Conservation (phyloP, 2,797 vertebrate species). For the Mormyrus proboscirostris region DNA sequence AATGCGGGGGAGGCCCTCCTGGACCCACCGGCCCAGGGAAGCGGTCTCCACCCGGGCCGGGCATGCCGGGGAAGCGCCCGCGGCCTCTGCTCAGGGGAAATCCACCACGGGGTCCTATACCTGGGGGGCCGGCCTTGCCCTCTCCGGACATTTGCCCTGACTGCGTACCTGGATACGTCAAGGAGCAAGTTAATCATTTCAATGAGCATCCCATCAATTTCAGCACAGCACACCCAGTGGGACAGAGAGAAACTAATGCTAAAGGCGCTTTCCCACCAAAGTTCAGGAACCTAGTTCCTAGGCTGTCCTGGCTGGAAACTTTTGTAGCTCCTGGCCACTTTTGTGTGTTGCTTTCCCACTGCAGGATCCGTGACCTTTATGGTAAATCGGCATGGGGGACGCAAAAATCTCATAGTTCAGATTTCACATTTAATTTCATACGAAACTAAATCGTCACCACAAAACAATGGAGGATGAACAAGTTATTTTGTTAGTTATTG, state of each 20-base stretch:
- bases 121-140: conserved; percentile 94
- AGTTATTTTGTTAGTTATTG: background rate
- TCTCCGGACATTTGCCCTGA: conserved; percentile 98
- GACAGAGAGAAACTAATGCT: background rate
- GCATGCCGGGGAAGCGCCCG: conserved; percentile 84
- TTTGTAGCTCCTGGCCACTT: background rate
- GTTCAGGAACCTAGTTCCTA: background rate
- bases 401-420: background rate
- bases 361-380: background rate
- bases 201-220: background rate
- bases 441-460: background rate
- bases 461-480: background rate
- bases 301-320: background rate
- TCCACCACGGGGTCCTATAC: conserved; percentile 75
- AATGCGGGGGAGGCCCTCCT: conserved; percentile 91
- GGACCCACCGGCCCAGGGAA: conserved; percentile 90
- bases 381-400: background rate
- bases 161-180: conserved; percentile 73
- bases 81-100: conserved; percentile 88
- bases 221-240: background rate
- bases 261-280: background rate
- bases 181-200: background rate
- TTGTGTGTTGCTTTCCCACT: background rate
- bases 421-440: background rate
- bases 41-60: conserved; percentile 86